Evolutionary conservation across 2,888 invertebrate genomes (phyloP).

Genomic region (Salticus scenicus): DNA sequence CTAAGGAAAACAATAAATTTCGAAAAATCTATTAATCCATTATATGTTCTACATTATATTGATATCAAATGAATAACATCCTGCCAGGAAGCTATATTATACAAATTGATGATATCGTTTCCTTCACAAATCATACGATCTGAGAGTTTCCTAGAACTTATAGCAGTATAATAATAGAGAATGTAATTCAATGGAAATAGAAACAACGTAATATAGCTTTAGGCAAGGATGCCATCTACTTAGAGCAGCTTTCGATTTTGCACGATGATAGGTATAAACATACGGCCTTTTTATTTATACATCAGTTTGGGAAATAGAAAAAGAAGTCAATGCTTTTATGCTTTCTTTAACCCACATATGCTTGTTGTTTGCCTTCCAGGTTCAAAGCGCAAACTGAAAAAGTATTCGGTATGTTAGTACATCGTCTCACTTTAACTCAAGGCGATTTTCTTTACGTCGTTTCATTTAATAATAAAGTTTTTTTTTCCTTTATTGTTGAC

Average conservation of each 20-base stretch:
- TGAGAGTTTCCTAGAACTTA: not conserved
- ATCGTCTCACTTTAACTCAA: not conserved
- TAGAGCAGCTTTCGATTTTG: slow-evolving; percentile 1
- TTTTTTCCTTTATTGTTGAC: no score
- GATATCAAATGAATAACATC: no score
- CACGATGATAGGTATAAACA: not conserved
- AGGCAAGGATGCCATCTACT: not conserved
- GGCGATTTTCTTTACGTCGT: no score
- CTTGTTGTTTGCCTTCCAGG: slow-evolving; percentile 18
- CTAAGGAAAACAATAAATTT: no score
- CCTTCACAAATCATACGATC: not conserved
- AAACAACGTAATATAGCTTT: not conserved
- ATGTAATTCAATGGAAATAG: not conserved
- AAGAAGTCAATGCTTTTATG: slow-evolving; percentile 2
- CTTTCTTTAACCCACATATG: slow-evolving; percentile 33
- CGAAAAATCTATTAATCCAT: no score
- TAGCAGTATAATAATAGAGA: not conserved
- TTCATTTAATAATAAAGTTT: no score
- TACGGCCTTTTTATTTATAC: not conserved
- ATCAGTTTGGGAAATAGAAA: not conserved
- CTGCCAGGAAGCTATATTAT: no score
- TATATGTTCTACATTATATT: no score
- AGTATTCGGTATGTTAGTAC: not conserved
- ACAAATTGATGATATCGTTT: no score
- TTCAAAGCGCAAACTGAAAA: not conserved